phyloP scores from a whole-genome alignment of 2,113 vertebrate genomes.

The Centrocercus urophasianus region DNA sequence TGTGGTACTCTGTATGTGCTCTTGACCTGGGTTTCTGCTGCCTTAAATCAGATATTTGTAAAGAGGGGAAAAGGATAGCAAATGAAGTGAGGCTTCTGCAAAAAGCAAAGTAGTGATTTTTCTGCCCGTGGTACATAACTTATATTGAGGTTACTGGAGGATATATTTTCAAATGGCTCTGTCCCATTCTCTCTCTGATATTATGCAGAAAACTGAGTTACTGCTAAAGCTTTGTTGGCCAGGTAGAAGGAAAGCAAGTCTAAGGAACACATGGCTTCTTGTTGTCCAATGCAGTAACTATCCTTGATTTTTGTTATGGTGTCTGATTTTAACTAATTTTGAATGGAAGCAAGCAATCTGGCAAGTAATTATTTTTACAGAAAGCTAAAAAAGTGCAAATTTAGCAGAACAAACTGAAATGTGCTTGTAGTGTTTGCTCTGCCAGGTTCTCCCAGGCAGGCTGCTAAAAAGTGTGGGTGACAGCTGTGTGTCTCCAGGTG shows the following conservation, averaged over 20 bases:
- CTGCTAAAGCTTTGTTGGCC: not conserved
- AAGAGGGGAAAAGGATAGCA: not conserved
- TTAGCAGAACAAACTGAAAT: conserved; percentile 15
- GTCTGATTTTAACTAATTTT: not conserved
- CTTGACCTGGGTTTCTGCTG: not conserved
- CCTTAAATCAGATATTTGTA: not conserved
- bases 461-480: conserved; percentile 20
- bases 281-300: not conserved
- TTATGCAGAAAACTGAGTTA: not conserved
- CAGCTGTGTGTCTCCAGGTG: conserved; percentile 65
- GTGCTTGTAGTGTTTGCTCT: not conserved
- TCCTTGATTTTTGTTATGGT: not conserved
- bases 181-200: not conserved
- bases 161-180: not conserved
- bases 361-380: not conserved
- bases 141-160: not conserved
- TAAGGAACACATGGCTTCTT: not conserved
- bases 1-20: not conserved
- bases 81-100: not conserved
- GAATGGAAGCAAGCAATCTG: not conserved
- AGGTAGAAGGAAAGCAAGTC: not conserved
- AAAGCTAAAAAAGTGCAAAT: not conserved
- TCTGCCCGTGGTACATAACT: fast-evolving
- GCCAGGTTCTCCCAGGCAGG: conserved; percentile 6
- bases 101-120: not conserved